Evolutionary conservation across 1,140 invertebrate species (phyloP).

Genomic region (Lepidurus apus): DNA sequence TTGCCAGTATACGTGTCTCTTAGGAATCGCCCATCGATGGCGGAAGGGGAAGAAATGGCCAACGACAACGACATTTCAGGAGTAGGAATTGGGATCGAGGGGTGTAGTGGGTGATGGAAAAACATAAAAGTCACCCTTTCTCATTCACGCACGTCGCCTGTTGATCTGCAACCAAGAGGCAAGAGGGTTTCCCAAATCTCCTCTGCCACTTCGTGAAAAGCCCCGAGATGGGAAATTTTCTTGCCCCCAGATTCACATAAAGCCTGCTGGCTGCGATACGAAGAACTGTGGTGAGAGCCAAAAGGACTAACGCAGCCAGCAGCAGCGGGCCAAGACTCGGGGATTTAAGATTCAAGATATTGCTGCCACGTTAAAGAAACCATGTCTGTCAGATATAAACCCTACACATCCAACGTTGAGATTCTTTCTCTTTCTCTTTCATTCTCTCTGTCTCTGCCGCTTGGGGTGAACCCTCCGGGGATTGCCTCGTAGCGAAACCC

Average conservation of each 20-base stretch:
- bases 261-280: slow-evolving; percentile 6
- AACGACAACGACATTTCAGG: not conserved
- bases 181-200: slow-evolving; percentile 7
- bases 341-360: slow-evolving; percentile 16
- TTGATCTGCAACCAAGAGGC: slow-evolving; percentile 5
- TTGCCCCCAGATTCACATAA: not conserved
- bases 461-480: not conserved
- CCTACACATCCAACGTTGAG: slow-evolving; percentile 7
- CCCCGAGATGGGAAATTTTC: not conserved
- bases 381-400: not conserved
- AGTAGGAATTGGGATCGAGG: not conserved
- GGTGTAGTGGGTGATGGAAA: slow-evolving; percentile 2
- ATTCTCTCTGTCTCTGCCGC: not conserved
- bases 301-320: not conserved
- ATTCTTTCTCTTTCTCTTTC: not conserved
- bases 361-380: slow-evolving; percentile 12
- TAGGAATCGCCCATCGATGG: not conserved
- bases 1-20: too few species aligned
- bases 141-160: not conserved
- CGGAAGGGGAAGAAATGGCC: not conserved
- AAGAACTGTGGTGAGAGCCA: not conserved
- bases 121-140: slow-evolving; percentile 17
- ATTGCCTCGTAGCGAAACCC: not conserved
- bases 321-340: not conserved
- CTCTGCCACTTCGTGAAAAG: slow-evolving; percentile 18